Percentiles rank a stretch among this genome's conserved stretches.
Evolutionary conservation across 2,113 vertebrate species (phyloP).

Genomic region (Balaenoptera acutorostrata): DNA sequence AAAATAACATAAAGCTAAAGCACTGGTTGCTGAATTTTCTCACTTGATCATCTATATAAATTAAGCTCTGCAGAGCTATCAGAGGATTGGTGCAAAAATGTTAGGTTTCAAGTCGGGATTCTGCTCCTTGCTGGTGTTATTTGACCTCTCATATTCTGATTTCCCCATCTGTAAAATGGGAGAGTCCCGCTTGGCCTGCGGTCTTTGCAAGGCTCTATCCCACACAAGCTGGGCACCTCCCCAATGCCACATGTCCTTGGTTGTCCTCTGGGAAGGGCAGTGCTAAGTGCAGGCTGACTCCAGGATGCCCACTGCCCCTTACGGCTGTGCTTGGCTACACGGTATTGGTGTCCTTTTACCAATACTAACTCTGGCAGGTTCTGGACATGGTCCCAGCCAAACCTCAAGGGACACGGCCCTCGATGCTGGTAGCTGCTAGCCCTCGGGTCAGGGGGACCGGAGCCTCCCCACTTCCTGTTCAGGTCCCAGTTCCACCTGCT

Average conservation of each 20-base stretch:
- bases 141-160: not conserved
- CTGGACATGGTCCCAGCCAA: not conserved
- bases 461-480: not conserved
- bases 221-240: accelerated
- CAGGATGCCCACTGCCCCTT: not conserved
- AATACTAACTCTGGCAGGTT: not conserved
- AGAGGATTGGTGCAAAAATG: not conserved
- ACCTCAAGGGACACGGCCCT: not conserved
- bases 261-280: not conserved
- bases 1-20: not conserved
- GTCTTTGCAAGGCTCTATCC: not conserved
- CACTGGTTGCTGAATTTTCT: not conserved
- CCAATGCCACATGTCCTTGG: accelerated
- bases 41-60: not conserved
- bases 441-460: not conserved
- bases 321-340: not conserved
- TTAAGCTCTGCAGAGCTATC: not conserved
- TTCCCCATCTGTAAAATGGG: not conserved
- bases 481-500: not conserved
- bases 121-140: not conserved
- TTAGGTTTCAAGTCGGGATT: not conserved
- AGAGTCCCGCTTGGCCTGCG: too few relatives aligned
- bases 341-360: not conserved
- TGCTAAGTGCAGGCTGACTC: not conserved
- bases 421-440: not conserved